Evolutionary conservation across 2,888 invertebrate species (phyloP), one percentile per base, ranked within the genome.

Genomic region (Monopis laevigella): DNA sequence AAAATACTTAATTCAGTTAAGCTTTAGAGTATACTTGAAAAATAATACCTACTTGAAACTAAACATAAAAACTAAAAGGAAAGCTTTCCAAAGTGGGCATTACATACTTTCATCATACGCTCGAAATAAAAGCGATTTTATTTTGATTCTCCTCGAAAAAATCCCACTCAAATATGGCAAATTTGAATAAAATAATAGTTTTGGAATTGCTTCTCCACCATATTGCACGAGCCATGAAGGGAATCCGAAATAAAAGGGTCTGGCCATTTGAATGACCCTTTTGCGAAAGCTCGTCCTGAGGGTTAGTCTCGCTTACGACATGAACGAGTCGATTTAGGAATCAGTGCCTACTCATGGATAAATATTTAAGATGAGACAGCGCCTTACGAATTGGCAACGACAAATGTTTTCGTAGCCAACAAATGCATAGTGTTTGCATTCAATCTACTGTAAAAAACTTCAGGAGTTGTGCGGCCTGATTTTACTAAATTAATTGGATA

Each of bases 101-200:
- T n/a, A n/a, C n/a, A n/a, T n/a, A n/a, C n/a, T 14, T 32, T 17
- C 32, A 32, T 32, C 32, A 32, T 13, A n/a, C 10, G 32, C 10
- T 17, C 2, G 2, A 17, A 32, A 30, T 13, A 30, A 30, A 32
- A 30, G 12, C 5, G 12, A 30, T 13, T 30, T 30, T 30, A 30
- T 30, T 32, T 17, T 32, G 17, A 32, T 17, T 17, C 17, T 13
- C 5, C n/a, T 32, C 14, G 16, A 17, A 7, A 32, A 32, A 32
- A 32, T 17, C 17, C 16, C 14, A 17, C 19, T 21, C 19, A 19
- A 36, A 57, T 61, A 58, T 54, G 53, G 53, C 51, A 47, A 52
- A 65, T 65, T 65, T 65, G 63, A 65, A 66, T 66, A 65, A 65
- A 62, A 62, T 59, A 63, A 65, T 62, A 65, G 63, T 59, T 59